Conservation (phyloP, 1,140 invertebrate genomes). For the Rhizoglyphus robini region DNA sequence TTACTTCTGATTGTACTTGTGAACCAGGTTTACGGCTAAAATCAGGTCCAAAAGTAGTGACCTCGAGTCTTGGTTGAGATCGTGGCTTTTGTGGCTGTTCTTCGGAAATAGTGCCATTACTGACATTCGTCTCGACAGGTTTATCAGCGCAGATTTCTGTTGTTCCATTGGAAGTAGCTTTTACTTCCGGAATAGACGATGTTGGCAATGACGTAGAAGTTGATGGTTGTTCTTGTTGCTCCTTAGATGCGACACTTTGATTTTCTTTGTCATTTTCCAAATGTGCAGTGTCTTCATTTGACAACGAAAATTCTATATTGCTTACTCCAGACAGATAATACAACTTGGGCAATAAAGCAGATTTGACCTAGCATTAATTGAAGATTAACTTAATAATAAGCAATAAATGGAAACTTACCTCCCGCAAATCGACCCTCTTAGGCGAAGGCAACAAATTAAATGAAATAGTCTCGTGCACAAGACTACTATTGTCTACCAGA, state of each 20-base stretch:
- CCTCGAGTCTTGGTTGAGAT: background rate
- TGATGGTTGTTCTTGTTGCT: too few species aligned
- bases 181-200: too few species aligned
- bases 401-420: background rate
- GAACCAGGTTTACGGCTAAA: too few species aligned
- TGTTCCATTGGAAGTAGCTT: too few species aligned
- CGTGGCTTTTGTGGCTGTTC: background rate
- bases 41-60: too few species aligned
- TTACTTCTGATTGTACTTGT: background rate
- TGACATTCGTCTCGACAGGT: too few species aligned
- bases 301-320: background rate
- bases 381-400: background rate
- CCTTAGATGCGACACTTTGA: too few species aligned
- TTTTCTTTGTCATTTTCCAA: background rate
- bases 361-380: background rate
- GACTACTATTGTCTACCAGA: background rate
- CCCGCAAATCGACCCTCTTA: background rate
- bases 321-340: background rate
- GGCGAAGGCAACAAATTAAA: background rate
- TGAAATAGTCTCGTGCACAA: background rate
- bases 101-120: too few species aligned
- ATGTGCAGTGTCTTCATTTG: background rate
- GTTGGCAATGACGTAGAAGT: too few species aligned
- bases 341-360: background rate
- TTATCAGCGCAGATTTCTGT: too few species aligned